These are phyloP conservation scores for Oithona nana DNA, from an alignment of 2,888 invertebrate genomes.

Conservation along the genomic window DNA sequence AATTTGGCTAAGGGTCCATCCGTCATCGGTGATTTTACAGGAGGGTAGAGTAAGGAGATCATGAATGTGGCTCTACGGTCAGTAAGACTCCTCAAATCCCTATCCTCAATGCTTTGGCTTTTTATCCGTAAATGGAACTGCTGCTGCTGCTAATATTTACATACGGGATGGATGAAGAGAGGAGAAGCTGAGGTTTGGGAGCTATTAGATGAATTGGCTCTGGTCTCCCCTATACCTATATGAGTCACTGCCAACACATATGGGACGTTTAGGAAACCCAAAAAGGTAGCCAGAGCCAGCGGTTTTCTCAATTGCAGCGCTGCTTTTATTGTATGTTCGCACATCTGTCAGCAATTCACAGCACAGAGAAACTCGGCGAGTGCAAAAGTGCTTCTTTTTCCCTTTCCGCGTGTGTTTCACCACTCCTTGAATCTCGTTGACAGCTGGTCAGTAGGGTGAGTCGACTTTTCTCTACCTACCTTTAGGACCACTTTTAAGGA, in stretches of 20 bases:
- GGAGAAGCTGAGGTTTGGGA: background rate
- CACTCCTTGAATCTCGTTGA: too few species aligned
- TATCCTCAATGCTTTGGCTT: background rate
- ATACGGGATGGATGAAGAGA: background rate
- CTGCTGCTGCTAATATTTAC: background rate
- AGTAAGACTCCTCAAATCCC: too few species aligned
- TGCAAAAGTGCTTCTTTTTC: too few species aligned
- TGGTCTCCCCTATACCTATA: too few species aligned
- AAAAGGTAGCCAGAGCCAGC: too few species aligned
- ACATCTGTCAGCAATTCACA: background rate
- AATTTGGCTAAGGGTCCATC: background rate
- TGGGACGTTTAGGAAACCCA: background rate
- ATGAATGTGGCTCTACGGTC: too few species aligned
- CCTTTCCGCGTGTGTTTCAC: too few species aligned
- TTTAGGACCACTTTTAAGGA: too few species aligned
- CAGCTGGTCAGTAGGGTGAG: too few species aligned
- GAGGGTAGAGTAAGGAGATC: too few species aligned
- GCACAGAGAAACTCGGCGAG: too few species aligned
- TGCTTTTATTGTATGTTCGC: background rate
- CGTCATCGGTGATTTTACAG: background rate
- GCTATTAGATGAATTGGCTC: background rate
- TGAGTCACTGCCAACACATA: background rate
- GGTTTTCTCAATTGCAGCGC: background rate
- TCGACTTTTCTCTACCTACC: too few species aligned
- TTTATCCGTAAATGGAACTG: background rate